phyloP scores from a whole-genome alignment of 2,797 vertebrate genomes.

The Rhadinocentrus ornatus region DNA sequence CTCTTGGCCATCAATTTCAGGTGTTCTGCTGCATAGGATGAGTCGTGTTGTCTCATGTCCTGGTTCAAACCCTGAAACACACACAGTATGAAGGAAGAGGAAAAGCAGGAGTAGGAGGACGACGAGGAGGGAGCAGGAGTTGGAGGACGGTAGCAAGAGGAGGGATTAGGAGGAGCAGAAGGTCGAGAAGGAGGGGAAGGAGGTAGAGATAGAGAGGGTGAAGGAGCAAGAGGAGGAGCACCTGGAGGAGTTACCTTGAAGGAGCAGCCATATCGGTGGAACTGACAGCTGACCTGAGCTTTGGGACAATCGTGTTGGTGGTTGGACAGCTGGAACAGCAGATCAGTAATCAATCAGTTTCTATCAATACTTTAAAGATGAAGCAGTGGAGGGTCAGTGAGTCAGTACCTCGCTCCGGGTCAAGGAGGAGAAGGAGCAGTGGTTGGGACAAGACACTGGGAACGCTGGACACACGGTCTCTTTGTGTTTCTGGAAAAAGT shows the following conservation, averaged over 20 bases:
- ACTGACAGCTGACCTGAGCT: constrained; percentile 95
- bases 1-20: constrained; percentile 91
- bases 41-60: constrained; percentile 94
- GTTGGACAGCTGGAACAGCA: constrained; percentile 87
- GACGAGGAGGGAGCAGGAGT: background rate
- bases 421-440: constrained; percentile 91
- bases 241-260: constrained; percentile 85
- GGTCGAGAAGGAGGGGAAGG: background rate
- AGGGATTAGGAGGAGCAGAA: too few species aligned
- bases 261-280: constrained; percentile 93
- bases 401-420: constrained; percentile 91
- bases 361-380: background rate
- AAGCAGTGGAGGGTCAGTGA: background rate
- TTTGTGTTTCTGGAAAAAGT: constrained; percentile 90
- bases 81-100: background rate
- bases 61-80: constrained; percentile 90
- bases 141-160: too few species aligned
- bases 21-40: constrained; percentile 91
- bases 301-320: constrained; percentile 98
- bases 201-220: background rate
- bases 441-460: constrained; percentile 95
- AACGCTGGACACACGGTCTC: constrained; percentile 94
- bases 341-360: background rate
- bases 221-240: background rate
- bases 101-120: background rate